Percentiles rank a stretch among this genome's conserved stretches.
Evolutionary conservation across 2,797 vertebrate genomes (phyloP).

Genomic region (Hyperoplus immaculatus): DNA sequence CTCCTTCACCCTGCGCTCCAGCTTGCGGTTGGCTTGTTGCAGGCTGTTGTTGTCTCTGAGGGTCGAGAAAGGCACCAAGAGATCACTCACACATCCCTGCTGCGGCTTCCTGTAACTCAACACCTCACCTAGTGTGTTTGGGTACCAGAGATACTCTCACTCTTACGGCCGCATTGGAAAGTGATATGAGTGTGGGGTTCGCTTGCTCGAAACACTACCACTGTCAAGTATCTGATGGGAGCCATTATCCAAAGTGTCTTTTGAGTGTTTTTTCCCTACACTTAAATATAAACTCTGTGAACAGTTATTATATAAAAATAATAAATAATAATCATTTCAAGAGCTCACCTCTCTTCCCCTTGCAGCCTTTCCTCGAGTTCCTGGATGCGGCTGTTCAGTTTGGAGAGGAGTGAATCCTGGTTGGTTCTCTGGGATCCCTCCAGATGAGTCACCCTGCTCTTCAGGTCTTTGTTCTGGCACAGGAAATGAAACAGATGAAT

Average conservation of each 20-base stretch:
- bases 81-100: conserved; percentile 31
- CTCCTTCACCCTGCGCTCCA: conserved; percentile 97
- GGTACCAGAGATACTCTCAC: conserved; percentile 34
- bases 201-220: not conserved
- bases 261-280: not conserved
- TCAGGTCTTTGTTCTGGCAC: conserved; percentile 94
- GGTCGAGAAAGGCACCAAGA: conserved; percentile 38
- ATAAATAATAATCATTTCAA: too few relatives aligned
- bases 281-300: not conserved
- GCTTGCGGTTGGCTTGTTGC: conserved; percentile 92
- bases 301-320: not conserved
- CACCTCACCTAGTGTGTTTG: conserved; percentile 36
- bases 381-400: conserved; percentile 91
- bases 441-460: conserved; percentile 90
- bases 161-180: conserved; percentile 46
- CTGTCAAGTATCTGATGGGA: conserved; percentile 20
- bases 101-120: conserved; percentile 62
- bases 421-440: conserved; percentile 92
- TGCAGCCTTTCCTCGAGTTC: conserved; percentile 94
- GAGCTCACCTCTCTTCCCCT: conserved; percentile 90
- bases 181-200: conserved; percentile 43
- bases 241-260: not conserved
- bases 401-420: conserved; percentile 92
- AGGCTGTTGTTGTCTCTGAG: conserved; percentile 92
- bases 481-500: conserved; percentile 18